Conservation (phyloP, 2,113 vertebrate species). For the Megalops atlanticus region DNA sequence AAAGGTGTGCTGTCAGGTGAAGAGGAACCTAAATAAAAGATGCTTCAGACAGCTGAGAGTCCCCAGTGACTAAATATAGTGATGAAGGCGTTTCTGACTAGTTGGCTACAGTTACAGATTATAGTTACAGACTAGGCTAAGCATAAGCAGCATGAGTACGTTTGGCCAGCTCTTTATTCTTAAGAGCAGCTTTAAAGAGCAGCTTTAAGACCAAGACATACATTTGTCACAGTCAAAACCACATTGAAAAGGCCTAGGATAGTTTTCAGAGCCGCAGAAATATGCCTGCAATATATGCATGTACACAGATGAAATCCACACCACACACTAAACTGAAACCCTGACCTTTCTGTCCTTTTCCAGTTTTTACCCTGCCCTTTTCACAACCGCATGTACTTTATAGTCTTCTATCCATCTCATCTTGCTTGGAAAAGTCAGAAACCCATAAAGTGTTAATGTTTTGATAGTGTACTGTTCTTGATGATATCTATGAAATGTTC, state of each 20-base stretch:
- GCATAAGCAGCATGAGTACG: neutral
- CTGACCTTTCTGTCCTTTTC: constrained; percentile 1
- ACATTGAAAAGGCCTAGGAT: too few relatives aligned
- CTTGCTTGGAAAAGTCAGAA: neutral
- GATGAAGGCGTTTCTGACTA: neutral
- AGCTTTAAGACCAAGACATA: too few relatives aligned
- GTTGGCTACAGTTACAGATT: too few relatives aligned
- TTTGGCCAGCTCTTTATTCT: neutral
- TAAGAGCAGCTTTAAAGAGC: too few relatives aligned
- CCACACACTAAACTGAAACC: neutral
- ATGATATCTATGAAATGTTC: neutral
- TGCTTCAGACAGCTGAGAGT: neutral
- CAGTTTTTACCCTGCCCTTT: neutral
- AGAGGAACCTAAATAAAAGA: constrained; percentile 6
- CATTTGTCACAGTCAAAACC: too few relatives aligned
- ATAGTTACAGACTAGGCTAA: neutral
- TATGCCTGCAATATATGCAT: too few relatives aligned
- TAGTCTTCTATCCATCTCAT: neutral
- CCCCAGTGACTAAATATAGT: neutral
- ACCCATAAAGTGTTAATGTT: neutral
- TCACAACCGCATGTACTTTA: neutral
- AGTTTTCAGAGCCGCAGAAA: too few relatives aligned
- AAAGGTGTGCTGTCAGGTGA: neutral
- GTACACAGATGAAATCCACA: neutral
- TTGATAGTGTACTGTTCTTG: neutral